phyloP scores from a whole-genome alignment of 2,113 vertebrate species.

The Camelus dromedarius region DNA sequence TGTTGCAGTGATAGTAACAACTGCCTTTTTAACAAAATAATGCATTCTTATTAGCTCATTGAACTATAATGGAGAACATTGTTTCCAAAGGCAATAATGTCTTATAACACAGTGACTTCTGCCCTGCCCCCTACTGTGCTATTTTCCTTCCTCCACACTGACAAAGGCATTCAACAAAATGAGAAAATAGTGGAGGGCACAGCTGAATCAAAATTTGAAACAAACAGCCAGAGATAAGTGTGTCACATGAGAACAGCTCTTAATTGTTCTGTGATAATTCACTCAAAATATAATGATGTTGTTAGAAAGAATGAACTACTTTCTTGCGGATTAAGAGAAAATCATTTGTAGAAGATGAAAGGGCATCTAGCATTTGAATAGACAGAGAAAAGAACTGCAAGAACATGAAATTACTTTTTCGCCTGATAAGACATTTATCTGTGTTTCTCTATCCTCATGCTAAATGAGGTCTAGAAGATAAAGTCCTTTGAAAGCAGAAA shows the following conservation, averaged over 20 bases:
- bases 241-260: slow-evolving; percentile 74
- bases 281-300: slow-evolving; percentile 80
- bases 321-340: slow-evolving; percentile 80
- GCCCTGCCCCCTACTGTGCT: slow-evolving; percentile 71
- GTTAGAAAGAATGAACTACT: slow-evolving; percentile 77
- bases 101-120: slow-evolving; percentile 68
- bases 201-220: slow-evolving; percentile 79
- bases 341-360: slow-evolving; percentile 82
- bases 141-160: slow-evolving; percentile 66
- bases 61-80: slow-evolving; percentile 77
- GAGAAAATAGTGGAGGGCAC: slow-evolving; percentile 69
- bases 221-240: slow-evolving; percentile 77
- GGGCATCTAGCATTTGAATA: slow-evolving; percentile 77
- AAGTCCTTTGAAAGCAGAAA: slow-evolving; percentile 72
- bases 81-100: slow-evolving; percentile 66
- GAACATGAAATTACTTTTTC: slow-evolving; percentile 79
- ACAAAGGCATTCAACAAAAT: slow-evolving; percentile 73
- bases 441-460: slow-evolving; percentile 75
- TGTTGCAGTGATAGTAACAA: slow-evolving; percentile 64
- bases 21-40: slow-evolving; percentile 76
- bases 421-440: slow-evolving; percentile 79
- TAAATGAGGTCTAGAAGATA: slow-evolving; percentile 79
- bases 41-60: slow-evolving; percentile 72
- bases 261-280: slow-evolving; percentile 80
- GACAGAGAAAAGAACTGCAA: slow-evolving; percentile 79